phyloP scores from a whole-genome alignment of 2,113 vertebrate genomes.

The Erythrolamprus reginae region DNA sequence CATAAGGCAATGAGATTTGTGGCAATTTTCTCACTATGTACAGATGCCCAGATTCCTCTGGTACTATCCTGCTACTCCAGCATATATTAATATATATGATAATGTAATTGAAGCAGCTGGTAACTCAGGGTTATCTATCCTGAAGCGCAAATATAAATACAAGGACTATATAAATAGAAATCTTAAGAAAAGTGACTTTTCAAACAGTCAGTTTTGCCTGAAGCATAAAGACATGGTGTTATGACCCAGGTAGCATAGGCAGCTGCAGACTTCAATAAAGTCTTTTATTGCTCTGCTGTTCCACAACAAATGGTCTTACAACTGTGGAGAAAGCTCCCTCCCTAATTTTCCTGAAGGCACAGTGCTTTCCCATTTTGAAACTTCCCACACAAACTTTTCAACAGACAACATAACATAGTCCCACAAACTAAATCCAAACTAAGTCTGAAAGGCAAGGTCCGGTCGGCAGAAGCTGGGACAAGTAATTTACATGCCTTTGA shows the following conservation, averaged over 20 bases:
- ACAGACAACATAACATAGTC: background rate
- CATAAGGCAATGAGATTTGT: background rate
- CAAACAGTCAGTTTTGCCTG: background rate
- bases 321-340: background rate
- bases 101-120: background rate
- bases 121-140: background rate
- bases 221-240: background rate
- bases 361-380: background rate
- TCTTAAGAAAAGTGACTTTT: background rate
- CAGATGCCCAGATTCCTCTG: background rate
- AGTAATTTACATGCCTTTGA: too few species aligned
- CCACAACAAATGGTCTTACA: background rate
- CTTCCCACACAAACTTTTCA: background rate
- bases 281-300: background rate
- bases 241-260: background rate
- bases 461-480: too few species aligned
- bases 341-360: background rate
- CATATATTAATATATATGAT: background rate
- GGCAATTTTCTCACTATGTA: background rate
- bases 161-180: background rate
- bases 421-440: background rate
- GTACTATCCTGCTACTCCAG: background rate
- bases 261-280: background rate
- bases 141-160: background rate
- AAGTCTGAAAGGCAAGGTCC: background rate